Evolutionary conservation across 2,797 vertebrate genomes (phyloP).

Genomic region (Pipistrellus kuhlii): DNA sequence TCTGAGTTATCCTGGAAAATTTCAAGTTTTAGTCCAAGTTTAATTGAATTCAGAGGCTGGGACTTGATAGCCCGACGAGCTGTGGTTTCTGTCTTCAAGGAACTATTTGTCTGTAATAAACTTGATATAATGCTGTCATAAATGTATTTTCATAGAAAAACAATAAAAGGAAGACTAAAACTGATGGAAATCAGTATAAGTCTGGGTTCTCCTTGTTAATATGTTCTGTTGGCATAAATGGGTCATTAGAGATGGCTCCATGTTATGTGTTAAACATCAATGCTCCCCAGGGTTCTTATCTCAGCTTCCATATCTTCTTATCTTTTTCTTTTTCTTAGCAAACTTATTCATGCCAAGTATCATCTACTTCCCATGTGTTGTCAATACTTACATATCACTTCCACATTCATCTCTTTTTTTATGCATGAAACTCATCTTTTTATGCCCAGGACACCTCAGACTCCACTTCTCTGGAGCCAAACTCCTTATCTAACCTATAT

Average conservation of each 20-base stretch:
- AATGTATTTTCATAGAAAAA: constrained; percentile 32
- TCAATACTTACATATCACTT: not conserved
- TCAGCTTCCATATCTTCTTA: not conserved
- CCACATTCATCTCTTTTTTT: not conserved
- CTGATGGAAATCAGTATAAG: not conserved
- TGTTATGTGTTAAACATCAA: not conserved
- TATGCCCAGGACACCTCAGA: not conserved
- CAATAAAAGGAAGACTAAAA: not conserved
- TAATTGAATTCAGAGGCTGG: not conserved
- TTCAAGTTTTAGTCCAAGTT: constrained; percentile 31
- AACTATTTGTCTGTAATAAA: not conserved
- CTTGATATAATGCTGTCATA: not conserved
- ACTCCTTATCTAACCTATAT: not conserved
- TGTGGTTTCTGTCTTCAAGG: not conserved
- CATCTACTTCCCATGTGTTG: not conserved
- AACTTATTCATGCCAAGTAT: not conserved
- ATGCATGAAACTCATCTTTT: not conserved
- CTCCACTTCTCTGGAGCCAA: not conserved
- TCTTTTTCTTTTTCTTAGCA: not conserved
- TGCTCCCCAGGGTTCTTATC: not conserved
- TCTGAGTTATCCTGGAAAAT: not conserved
- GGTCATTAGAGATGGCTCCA: not conserved
- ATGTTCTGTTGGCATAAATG: not conserved
- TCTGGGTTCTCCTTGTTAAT: not conserved
- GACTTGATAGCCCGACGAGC: not conserved